Percentiles rank a stretch among this genome's conserved stretches.
These are phyloP conservation scores for Limnodromus scolopaceus DNA, from an alignment of 2,797 vertebrate genomes.

Conservation along the genomic window DNA sequence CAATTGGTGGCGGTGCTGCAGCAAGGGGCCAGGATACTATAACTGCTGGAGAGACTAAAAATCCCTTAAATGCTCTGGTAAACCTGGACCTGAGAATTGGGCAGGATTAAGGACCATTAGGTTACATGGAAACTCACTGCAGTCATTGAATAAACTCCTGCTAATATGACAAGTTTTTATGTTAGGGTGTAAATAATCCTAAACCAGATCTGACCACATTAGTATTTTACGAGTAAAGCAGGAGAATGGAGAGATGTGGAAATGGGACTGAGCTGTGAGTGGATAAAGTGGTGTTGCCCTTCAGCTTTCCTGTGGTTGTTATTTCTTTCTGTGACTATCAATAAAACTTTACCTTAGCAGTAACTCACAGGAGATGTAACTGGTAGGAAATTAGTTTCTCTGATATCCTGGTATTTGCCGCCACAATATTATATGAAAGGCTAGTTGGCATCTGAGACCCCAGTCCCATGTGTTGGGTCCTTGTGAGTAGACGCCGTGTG, in stretches of 20 bases:
- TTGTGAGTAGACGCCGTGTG: neutral
- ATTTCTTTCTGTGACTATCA: neutral
- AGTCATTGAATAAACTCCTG: neutral
- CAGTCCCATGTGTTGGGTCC: accelerated
- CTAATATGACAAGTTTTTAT: neutral
- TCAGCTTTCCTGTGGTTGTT: neutral
- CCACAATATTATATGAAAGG: neutral
- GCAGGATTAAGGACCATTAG: neutral
- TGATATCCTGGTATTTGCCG: neutral
- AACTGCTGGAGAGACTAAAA: neutral
- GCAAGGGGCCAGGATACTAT: neutral
- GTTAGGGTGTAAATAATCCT: neutral
- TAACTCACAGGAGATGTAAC: neutral
- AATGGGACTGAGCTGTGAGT: neutral
- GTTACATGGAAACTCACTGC: neutral
- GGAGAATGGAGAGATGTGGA: neutral
- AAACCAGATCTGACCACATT: neutral
- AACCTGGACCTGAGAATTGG: neutral
- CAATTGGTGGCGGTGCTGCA: neutral
- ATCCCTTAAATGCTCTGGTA: neutral
- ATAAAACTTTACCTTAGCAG: neutral
- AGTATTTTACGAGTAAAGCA: neutral
- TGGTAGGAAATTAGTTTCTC: neutral
- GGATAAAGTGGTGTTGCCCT: neutral
- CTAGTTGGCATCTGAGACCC: neutral